Percentiles rank a stretch among this genome's conserved stretches.
These are phyloP conservation scores for Tetragnatha montana DNA, from an alignment of 2,888 invertebrate genomes.

Conservation along the genomic window DNA sequence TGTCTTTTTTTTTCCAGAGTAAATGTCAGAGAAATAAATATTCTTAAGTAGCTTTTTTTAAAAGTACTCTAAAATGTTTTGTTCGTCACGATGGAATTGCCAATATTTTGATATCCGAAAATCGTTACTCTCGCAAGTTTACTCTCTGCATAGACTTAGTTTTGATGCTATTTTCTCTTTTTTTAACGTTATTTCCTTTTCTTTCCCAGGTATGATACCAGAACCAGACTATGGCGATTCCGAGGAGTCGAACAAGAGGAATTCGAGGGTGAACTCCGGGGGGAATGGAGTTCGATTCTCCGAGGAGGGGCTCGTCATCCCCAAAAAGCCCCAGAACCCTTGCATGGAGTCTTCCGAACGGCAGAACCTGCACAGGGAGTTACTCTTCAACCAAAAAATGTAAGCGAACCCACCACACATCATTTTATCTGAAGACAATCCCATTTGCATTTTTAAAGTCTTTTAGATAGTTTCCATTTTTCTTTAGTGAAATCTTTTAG, in stretches of 20 bases:
- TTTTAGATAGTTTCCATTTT: too few species aligned
- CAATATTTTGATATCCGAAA: too few species aligned
- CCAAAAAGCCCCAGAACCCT: slow-evolving; percentile 89
- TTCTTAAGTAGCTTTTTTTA: too few species aligned
- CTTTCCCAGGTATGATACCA: slow-evolving; percentile 76
- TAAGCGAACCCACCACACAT: slow-evolving; percentile 76
- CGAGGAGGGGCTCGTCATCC: slow-evolving; percentile 86
- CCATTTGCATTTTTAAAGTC: too few species aligned
- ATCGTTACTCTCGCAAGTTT: background rate
- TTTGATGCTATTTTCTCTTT: background rate
- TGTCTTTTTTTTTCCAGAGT: too few species aligned
- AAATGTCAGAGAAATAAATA: too few species aligned
- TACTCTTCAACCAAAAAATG: slow-evolving; percentile 94
- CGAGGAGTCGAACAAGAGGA: slow-evolving; percentile 67
- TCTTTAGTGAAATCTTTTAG: too few species aligned
- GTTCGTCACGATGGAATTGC: too few species aligned
- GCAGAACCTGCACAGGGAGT: slow-evolving; percentile 90
- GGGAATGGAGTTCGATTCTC: slow-evolving; percentile 59
- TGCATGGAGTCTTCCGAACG: slow-evolving; percentile 88
- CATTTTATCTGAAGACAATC: too few species aligned
- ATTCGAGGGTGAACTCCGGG: slow-evolving; percentile 14
- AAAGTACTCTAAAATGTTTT: too few species aligned
- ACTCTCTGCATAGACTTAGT: background rate
- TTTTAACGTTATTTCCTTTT: background rate
- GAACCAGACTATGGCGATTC: slow-evolving; percentile 75